Base-by-base conservation (phyloP, 2,113 vertebrate genomes). In the Corythornis cristatus region DNA sequence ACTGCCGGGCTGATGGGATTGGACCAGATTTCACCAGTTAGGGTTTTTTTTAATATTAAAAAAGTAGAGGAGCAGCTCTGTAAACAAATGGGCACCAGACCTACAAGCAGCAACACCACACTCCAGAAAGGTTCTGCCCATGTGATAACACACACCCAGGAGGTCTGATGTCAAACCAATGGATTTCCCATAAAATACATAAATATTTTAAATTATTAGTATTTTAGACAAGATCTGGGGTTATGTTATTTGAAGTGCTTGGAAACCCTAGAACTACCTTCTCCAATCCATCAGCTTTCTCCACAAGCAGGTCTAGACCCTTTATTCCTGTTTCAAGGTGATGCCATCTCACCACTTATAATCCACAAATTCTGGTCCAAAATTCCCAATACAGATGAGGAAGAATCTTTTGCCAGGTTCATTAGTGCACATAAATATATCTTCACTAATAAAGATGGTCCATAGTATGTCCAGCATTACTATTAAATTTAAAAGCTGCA, bases 371-470 rank as follows among this genome's bases (percentile, higher is more conserved):
- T 9, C 13, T 3, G 19, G 31, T 45, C 40, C 23, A 22, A 56
- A 45, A 12, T 1, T 2, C 20, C 14, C 28, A 12, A 3, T 7
- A 20, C 1, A 15, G n/a, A 18, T 6, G 8, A 31, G n/a, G 31
- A 50, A 29, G 25, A 64, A 65, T 0, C 25, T 0, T 1, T 10
- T 18, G 42, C 37, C 50, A 23, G 15, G 25, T 48, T 75, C 2
- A 0, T 70, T 42, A 81, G 33, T 1, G 0, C 11, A 5, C 10
- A 5, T 6, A 31, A 31, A n/a, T 3, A 0, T 9, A 23, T 8
- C 70, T 48, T 42, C 20, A 21, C 35, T 65, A 28, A 37, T 12
- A 21, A 67, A 68, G 35, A 48, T 6, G 35, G 5, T 42, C 28
- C 28, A 65, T 18, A 48, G 29, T 3, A 71, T 0, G 0, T 10